Percentiles rank a stretch among this genome's conserved stretches.
phyloP scores from a whole-genome alignment of 1,140 invertebrate species.

The Delia radicum region DNA sequence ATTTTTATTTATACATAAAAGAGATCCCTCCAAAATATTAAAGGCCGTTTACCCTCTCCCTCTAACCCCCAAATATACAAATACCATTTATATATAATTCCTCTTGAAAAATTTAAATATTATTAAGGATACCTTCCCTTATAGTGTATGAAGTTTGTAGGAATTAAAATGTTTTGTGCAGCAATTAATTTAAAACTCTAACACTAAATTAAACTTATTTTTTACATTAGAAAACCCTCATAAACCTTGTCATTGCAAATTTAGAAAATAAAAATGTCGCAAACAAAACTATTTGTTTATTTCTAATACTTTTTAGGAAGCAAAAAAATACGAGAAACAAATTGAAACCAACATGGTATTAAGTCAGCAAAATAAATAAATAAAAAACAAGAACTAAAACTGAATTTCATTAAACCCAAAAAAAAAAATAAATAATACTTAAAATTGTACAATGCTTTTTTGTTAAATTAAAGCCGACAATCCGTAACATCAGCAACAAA shows the following conservation, averaged over 20 bases:
- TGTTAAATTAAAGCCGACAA: not conserved
- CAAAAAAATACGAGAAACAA: not conserved
- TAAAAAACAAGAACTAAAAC: not conserved
- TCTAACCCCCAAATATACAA: too few relatives aligned
- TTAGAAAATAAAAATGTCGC: not conserved
- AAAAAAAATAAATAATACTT: too few relatives aligned
- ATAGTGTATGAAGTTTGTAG: not conserved
- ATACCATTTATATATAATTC: too few relatives aligned
- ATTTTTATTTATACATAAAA: too few relatives aligned
- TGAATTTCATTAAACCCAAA: not conserved
- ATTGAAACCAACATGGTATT: not conserved
- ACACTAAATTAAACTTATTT: not conserved
- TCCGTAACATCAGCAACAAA: not conserved
- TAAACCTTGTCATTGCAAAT: not conserved
- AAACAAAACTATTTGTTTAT: not conserved
- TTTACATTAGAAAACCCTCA: not conserved
- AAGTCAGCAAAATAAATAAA: not conserved
- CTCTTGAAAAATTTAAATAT: too few relatives aligned
- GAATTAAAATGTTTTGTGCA: not conserved
- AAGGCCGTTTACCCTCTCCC: too few relatives aligned
- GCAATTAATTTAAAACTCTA: not conserved
- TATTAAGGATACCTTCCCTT: not conserved
- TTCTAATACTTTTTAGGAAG: not conserved
- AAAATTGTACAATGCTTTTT: not conserved
- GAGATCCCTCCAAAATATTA: too few relatives aligned